Evolutionary conservation across 2,888 invertebrate genomes (phyloP).

Genomic region (Erebia palarica): DNA sequence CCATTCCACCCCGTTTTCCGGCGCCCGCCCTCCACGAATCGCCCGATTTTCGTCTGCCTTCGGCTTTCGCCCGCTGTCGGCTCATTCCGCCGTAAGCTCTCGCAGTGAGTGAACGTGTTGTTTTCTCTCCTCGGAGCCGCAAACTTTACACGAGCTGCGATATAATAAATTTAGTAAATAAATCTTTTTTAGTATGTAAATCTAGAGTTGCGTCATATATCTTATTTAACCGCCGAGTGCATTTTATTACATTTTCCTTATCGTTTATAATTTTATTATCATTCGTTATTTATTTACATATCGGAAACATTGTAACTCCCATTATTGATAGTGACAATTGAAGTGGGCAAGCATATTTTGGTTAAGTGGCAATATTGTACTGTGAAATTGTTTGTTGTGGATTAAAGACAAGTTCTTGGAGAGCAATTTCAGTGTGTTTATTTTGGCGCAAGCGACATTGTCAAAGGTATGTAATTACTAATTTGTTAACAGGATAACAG

Average conservation of each 20-base stretch:
- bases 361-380: constrained; percentile 55
- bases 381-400: constrained; percentile 62
- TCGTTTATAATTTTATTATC: background rate
- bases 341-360: constrained; percentile 59
- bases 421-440: constrained; percentile 32
- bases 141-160: constrained; percentile 75
- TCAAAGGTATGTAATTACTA: constrained; percentile 27
- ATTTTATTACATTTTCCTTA: constrained; percentile 13
- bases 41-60: constrained; percentile 44
- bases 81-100: constrained; percentile 69
- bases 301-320: constrained; percentile 42
- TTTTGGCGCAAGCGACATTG: constrained; percentile 20
- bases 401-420: constrained; percentile 46
- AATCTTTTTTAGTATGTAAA: constrained; percentile 21
- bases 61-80: constrained; percentile 44
- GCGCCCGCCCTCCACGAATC: constrained; percentile 56
- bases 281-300: background rate
- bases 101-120: constrained; percentile 52
- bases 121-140: constrained; percentile 41
- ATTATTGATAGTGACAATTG: constrained; percentile 60
- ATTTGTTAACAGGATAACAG: constrained; percentile 10
- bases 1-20: constrained; percentile 69
- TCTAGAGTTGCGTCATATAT: constrained; percentile 13
- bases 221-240: constrained; percentile 19
- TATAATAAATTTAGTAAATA: constrained; percentile 42